Conservation (phyloP, 2,113 vertebrate species). For the Lethenteron reissneri region DNA sequence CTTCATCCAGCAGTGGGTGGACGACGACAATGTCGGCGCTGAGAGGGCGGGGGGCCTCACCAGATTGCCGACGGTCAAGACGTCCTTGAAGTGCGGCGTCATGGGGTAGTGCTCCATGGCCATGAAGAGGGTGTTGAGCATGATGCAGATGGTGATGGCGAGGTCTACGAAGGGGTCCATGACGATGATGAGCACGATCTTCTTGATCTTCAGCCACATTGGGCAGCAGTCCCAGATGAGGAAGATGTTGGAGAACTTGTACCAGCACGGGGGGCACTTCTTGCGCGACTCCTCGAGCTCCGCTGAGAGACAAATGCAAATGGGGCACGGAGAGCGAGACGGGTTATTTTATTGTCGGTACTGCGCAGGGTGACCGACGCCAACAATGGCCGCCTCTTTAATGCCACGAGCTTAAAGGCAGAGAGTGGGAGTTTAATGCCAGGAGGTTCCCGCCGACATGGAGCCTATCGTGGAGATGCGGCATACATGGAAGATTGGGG, state of each 20-base stretch:
- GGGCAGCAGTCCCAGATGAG: conserved; percentile 95
- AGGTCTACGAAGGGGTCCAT: conserved; percentile 97
- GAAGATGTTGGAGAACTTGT: conserved; percentile 73
- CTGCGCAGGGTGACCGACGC: too few relatives aligned
- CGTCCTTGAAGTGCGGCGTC: conserved; percentile 39
- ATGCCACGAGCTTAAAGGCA: too few relatives aligned
- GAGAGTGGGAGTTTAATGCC: too few relatives aligned
- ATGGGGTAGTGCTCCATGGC: conserved; percentile 98
- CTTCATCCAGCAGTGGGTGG: too few relatives aligned
- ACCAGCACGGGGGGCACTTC: conserved; percentile 91
- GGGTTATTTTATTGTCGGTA: too few relatives aligned
- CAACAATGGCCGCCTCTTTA: too few relatives aligned
- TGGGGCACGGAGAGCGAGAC: not conserved
- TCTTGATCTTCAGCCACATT: conserved; percentile 67
- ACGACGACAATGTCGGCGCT: not conserved
- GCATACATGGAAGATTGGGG: too few relatives aligned
- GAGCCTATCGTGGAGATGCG: too few relatives aligned
- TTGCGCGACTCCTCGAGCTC: conserved; percentile 90
- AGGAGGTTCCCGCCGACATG: too few relatives aligned
- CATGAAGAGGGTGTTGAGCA: conserved; percentile 94
- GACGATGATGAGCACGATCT: conserved; percentile 67
- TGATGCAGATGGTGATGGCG: conserved; percentile 94
- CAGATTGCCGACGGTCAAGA: conserved; percentile 66
- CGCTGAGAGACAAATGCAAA: conserved; percentile 16
- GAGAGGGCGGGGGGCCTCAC: conserved; percentile 24